A percentile compares a stretch with the other conserved stretches of the same genome.
Conservation (phyloP, 2,113 vertebrate genomes). For the Nanger granti region DNA sequence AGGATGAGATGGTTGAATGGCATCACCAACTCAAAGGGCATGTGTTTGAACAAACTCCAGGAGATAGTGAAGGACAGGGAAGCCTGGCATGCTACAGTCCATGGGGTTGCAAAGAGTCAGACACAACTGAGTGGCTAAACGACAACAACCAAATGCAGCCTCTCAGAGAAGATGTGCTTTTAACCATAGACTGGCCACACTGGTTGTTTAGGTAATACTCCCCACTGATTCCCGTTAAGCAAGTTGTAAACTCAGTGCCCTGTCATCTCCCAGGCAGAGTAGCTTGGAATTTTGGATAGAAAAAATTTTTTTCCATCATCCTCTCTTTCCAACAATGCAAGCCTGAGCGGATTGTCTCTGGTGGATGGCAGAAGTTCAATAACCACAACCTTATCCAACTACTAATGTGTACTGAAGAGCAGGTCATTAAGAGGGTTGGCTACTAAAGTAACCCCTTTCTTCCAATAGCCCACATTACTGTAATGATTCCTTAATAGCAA, state of each 20-base stretch:
- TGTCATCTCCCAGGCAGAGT: not conserved
- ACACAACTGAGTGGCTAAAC: not conserved
- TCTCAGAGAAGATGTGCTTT: not conserved
- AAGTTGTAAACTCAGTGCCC: not conserved
- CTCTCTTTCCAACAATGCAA: slow-evolving; percentile 45
- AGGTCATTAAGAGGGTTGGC: slow-evolving; percentile 68
- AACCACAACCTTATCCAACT: slow-evolving; percentile 66
- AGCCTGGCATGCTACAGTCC: not conserved
- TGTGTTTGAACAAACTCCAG: not conserved
- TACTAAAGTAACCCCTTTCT: slow-evolving; percentile 65
- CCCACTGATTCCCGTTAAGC: not conserved
- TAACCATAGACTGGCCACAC: not conserved
- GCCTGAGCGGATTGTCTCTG: slow-evolving; percentile 57
- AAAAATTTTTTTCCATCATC: not conserved
- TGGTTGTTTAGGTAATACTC: not conserved
- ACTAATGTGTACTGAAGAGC: slow-evolving; percentile 65
- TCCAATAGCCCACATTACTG: slow-evolving; percentile 64
- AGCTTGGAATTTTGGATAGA: slow-evolving; percentile 39
- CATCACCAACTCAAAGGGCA: not conserved
- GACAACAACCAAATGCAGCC: not conserved
- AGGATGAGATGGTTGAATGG: not conserved
- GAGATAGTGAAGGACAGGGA: not conserved
- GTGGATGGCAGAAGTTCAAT: slow-evolving; percentile 66
- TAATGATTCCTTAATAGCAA: slow-evolving; percentile 71
- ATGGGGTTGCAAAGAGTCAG: not conserved